Evolutionary conservation across 2,113 vertebrate genomes (phyloP).

Genomic region (Coreoperca whiteheadi): DNA sequence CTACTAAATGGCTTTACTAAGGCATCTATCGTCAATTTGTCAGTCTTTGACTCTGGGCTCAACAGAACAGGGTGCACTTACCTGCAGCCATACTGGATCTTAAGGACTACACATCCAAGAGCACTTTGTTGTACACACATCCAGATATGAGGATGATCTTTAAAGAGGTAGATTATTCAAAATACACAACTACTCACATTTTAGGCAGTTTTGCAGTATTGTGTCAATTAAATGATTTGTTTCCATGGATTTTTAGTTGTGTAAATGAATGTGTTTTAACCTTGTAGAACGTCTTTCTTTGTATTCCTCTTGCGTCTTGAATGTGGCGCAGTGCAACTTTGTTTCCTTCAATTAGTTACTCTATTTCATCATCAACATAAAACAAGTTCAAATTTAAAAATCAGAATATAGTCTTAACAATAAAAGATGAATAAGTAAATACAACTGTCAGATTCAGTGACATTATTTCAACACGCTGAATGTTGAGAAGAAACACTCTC

Average conservation of each 20-base stretch:
- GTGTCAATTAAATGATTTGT: neutral
- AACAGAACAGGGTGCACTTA: slow-evolving; percentile 37
- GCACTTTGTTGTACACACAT: slow-evolving; percentile 5
- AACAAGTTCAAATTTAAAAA: neutral
- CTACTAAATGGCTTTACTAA: slow-evolving; percentile 64
- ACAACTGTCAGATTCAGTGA: neutral
- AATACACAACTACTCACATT: neutral
- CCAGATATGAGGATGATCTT: neutral
- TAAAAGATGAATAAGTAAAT: neutral
- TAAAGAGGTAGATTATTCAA: neutral
- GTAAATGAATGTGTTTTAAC: neutral
- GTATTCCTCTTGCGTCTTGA: neutral
- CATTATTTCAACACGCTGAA: no score
- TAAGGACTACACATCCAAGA: slow-evolving; percentile 3
- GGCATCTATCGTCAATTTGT: slow-evolving; percentile 74
- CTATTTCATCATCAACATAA: neutral
- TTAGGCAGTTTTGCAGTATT: neutral
- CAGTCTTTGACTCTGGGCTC: slow-evolving; percentile 50
- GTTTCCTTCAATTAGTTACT: neutral
- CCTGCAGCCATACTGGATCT: slow-evolving; percentile 46
- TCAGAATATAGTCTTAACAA: no score
- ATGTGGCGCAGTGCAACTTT: neutral
- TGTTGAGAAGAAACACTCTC: no score
- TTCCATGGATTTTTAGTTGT: neutral
- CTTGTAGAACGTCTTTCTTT: neutral